phyloP scores from a whole-genome alignment of 1,140 invertebrate species.

The Camponotus floridanus region DNA sequence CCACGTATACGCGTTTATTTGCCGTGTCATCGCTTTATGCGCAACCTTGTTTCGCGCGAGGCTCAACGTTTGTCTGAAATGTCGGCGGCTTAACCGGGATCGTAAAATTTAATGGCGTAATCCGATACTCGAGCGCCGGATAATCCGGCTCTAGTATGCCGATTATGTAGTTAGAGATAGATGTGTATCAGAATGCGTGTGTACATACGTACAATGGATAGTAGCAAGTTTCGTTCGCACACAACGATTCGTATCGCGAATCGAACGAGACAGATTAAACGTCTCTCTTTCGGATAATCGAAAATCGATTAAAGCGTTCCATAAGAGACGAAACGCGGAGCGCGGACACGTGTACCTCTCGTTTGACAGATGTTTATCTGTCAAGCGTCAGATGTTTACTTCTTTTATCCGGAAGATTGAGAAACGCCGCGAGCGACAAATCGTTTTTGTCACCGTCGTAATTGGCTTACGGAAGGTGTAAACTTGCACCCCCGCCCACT shows the following conservation, averaged over 20 bases:
- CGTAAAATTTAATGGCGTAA: slow-evolving; percentile 44
- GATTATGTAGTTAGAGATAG: slow-evolving; percentile 17
- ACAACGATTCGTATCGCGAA: not conserved
- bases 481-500: not conserved
- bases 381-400: not conserved
- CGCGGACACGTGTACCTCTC: not conserved
- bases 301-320: not conserved
- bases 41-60: not conserved
- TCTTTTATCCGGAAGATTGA: slow-evolving; percentile 4
- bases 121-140: not conserved
- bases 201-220: not conserved
- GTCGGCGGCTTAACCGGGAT: slow-evolving; percentile 22
- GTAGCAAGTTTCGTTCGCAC: not conserved
- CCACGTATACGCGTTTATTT: slow-evolving; percentile 11
- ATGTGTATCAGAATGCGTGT: not conserved
- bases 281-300: not conserved
- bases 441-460: slow-evolving; percentile 46
- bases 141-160: slow-evolving; percentile 10
- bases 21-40: slow-evolving; percentile 1
- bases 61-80: slow-evolving; percentile 17
- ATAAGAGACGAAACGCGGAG: not conserved
- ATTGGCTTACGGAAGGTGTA: slow-evolving; percentile 16
- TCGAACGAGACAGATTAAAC: not conserved
- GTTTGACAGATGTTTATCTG: not conserved
- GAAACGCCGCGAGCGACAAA: not conserved